Conservation (phyloP, 2,113 vertebrate species). For the Peromyscus leucopus region DNA sequence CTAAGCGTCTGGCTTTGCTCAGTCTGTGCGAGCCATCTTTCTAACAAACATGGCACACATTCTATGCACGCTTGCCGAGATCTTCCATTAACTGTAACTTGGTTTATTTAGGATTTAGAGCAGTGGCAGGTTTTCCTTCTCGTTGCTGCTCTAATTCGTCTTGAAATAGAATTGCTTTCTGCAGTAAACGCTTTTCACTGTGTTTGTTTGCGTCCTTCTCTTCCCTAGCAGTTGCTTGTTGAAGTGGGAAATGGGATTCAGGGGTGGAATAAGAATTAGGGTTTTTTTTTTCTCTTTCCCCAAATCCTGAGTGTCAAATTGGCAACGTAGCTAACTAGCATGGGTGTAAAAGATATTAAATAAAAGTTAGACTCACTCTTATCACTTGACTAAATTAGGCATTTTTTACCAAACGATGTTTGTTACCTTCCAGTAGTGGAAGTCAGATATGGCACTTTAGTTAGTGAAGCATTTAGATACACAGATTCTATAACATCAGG, state of each 20-base stretch:
- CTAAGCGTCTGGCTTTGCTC: background rate
- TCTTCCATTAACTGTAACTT: slow-evolving; percentile 36
- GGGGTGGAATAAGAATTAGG: slow-evolving; percentile 1
- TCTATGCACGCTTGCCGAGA: background rate
- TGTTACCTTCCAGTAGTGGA: background rate
- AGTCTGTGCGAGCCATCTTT: background rate
- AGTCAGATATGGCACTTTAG: background rate
- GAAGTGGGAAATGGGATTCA: slow-evolving; percentile 26
- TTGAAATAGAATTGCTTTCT: slow-evolving; percentile 53
- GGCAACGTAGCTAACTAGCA: background rate
- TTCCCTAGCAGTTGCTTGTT: background rate
- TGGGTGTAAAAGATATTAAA: background rate
- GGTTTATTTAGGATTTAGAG: slow-evolving; percentile 61
- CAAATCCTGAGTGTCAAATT: background rate
- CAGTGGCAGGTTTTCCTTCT: slow-evolving; percentile 53
- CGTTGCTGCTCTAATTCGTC: slow-evolving; percentile 45
- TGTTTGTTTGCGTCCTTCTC: slow-evolving; percentile 11
- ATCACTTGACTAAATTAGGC: slow-evolving; percentile 1
- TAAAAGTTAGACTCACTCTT: slow-evolving; percentile 5
- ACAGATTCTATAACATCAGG: background rate
- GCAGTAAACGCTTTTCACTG: background rate
- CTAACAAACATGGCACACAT: background rate
- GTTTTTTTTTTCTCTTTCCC: background rate
- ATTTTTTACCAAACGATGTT: background rate
- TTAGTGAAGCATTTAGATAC: background rate